Percentiles rank a stretch among this genome's conserved stretches.
These are phyloP conservation scores for Sinocyclocheilus anophthalmus DNA, from an alignment of 2,113 vertebrate species.

Conservation along the genomic window DNA sequence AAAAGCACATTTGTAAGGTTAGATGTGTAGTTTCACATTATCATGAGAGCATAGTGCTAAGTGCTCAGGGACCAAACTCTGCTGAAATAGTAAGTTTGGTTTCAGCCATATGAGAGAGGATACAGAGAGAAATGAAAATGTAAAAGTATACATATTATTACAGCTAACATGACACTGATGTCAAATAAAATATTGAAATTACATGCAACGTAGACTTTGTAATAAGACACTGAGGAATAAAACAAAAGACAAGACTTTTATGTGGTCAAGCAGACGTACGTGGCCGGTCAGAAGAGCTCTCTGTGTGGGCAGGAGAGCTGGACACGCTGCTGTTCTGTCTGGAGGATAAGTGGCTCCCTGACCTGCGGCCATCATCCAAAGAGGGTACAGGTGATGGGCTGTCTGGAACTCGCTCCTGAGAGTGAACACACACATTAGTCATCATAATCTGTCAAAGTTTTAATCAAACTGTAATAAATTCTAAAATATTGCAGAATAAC, in stretches of 20 bases:
- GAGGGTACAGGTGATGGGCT: slow-evolving; percentile 94
- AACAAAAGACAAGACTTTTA: not conserved
- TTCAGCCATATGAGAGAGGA: not conserved
- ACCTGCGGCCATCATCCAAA: slow-evolving; percentile 91
- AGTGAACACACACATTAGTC: slow-evolving; percentile 9
- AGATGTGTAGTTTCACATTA: slow-evolving; percentile 45
- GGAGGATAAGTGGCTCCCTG: slow-evolving; percentile 86
- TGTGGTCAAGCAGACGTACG: slow-evolving; percentile 74
- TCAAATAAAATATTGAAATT: not conserved
- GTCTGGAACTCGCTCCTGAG: slow-evolving; percentile 89
- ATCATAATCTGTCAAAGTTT: not conserved
- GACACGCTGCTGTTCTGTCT: slow-evolving; percentile 96
- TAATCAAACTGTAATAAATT: not conserved
- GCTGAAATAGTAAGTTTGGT: not conserved
- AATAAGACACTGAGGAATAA: not conserved
- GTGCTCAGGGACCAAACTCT: slow-evolving; percentile 34
- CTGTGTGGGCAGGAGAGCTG: slow-evolving; percentile 91
- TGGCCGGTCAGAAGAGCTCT: slow-evolving; percentile 89
- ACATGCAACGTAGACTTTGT: not conserved
- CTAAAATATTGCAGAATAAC: not conserved
- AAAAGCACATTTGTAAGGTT: slow-evolving; percentile 50
- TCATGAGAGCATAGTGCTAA: slow-evolving; percentile 50
- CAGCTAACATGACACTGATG: not conserved
- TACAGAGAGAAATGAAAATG: slow-evolving; percentile 10
- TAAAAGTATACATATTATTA: slow-evolving; percentile 51